Evolutionary conservation across 1,140 invertebrate species (phyloP).

Genomic region (Drosophila tsacasi): DNA sequence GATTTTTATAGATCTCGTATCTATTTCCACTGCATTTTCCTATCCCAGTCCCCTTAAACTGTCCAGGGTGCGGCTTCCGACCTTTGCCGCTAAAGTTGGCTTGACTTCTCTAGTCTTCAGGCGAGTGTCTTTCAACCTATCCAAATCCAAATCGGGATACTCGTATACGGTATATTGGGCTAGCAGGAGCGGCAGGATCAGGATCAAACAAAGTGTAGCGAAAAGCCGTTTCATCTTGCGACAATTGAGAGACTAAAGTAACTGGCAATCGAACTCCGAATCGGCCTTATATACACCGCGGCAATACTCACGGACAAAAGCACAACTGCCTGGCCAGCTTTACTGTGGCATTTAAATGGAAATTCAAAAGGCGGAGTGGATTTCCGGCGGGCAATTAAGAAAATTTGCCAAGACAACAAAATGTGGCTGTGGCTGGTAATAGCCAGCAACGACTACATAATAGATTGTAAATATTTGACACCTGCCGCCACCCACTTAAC

Average conservation of each 20-base stretch:
- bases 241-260: slow-evolving; percentile 8
- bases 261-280: slow-evolving; percentile 26
- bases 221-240: slow-evolving; percentile 41
- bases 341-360: slow-evolving; percentile 26
- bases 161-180: slow-evolving; percentile 1
- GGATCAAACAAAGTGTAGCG: slow-evolving; percentile 20
- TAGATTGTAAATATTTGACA: slow-evolving; percentile 80
- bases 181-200: slow-evolving; percentile 27
- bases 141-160: background rate
- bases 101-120: background rate
- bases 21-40: background rate
- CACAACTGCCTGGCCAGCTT: slow-evolving; percentile 27
- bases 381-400: slow-evolving; percentile 68
- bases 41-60: slow-evolving; percentile 48
- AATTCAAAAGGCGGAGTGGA: slow-evolving; percentile 18
- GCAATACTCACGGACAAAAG: slow-evolving; percentile 16
- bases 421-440: slow-evolving; percentile 9
- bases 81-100: background rate
- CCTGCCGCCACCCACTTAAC: slow-evolving; percentile 43
- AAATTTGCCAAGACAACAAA: slow-evolving; percentile 57
- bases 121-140: no score
- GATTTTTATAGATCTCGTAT: accelerated
- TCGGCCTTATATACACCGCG: slow-evolving; percentile 34
- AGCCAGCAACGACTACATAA: slow-evolving; percentile 59
- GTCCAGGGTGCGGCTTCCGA: slow-evolving; percentile 27